Conservation (phyloP, 2,797 vertebrate genomes). For the Trachops cirrhosus region DNA sequence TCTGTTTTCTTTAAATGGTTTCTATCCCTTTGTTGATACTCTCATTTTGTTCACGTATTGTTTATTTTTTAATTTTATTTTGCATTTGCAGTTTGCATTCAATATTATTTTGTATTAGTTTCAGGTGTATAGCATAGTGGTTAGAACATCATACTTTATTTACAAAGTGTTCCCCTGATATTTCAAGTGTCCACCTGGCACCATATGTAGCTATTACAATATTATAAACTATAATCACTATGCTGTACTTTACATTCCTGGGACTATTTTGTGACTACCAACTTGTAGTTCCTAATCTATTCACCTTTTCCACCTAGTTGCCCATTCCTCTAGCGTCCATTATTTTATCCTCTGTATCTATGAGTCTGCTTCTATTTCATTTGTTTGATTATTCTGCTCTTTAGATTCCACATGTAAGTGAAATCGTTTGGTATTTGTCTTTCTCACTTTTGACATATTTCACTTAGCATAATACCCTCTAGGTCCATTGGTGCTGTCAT, state of each 20-base stretch:
- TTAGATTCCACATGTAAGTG: not conserved
- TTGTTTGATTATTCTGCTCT: not conserved
- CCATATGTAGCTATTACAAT: too few species aligned
- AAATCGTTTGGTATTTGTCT: not conserved
- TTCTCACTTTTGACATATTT: not conserved
- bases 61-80: not conserved
- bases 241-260: not conserved
- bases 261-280: not conserved
- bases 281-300: not conserved
- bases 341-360: not conserved
- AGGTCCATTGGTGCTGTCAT: not conserved
- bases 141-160: not conserved
- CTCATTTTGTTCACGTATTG: not conserved
- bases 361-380: not conserved
- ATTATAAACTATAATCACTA: not conserved
- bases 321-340: not conserved
- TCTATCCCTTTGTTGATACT: not conserved
- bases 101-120: not conserved
- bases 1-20: not conserved
- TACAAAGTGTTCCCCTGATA: not conserved
- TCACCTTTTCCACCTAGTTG: not conserved
- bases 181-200: too few species aligned
- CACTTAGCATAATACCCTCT: not conserved
- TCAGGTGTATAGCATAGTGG: not conserved
- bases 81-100: not conserved